Base-by-base conservation (phyloP, 2,113 vertebrate genomes). In the Myiozetetes cayanensis region DNA sequence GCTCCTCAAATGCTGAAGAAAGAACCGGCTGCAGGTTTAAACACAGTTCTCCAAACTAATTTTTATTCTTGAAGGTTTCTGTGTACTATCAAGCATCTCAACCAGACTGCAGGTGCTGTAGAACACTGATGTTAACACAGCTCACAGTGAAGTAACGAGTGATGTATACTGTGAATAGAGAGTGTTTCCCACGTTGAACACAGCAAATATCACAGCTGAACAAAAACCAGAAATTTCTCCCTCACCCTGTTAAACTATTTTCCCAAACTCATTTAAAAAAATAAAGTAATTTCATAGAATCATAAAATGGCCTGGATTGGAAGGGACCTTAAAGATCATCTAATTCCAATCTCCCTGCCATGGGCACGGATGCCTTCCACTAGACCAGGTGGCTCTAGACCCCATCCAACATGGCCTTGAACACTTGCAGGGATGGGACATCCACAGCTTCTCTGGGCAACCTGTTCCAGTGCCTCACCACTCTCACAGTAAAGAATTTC, bases 101-200 rank as follows among this genome's bases (percentile, higher is more conserved):
- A 6, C 11, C 14, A 49, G 21, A 33, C n/a, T 2, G 5, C 12
- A 46, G 9, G 11, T 59, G 89, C 44, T 0, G 0, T 47, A 1
- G 58, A n/a, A 37, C 37, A 17, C 41, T 46, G 30, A 15, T 33
- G 49, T 56, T 41, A 39, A 35, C 12, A 1, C 23, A 47, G n/a
- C 19, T 74, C 28, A 4, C 25, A 8, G 43, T 46, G 62, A 72
- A 33, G 16, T 23, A 80, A 39, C 22, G 15, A 14, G 16, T 46
- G 31, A 56, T 14, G 17, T 2, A 14, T 7, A 11, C 35, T 12
- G 5, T 27, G 33, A 76, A n/a, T 6, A 5, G 2, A 0, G 8
- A 46, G 25, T 3, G 11, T 47, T 81, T 50, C 33, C 39, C 35
- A 3, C 14, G 50, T 35, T 52, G 56, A 72, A 73, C 30, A 65